Percentiles rank a stretch among this genome's conserved stretches.
phyloP scores from a whole-genome alignment of 2,888 invertebrate species.

The Diachrysia chrysitis region DNA sequence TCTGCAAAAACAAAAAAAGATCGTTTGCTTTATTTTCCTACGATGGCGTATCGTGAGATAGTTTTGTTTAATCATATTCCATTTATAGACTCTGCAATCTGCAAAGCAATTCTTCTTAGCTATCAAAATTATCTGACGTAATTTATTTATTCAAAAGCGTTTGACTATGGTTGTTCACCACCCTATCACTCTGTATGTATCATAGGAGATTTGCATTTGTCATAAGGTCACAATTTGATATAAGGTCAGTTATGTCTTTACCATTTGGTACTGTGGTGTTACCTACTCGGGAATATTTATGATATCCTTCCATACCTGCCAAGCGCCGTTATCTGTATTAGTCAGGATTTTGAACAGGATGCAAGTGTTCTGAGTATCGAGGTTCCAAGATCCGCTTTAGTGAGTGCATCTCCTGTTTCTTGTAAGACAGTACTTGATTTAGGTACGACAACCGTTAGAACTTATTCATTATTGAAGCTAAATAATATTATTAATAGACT shows the following conservation, averaged over 20 bases:
- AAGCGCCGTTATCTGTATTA: slow-evolving; percentile 26
- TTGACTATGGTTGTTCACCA: slow-evolving; percentile 13
- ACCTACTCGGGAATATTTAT: slow-evolving; percentile 40
- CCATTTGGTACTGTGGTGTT: slow-evolving; percentile 15
- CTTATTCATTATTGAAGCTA: neutral
- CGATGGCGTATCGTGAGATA: too few species aligned
- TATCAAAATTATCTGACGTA: neutral
- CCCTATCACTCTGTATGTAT: slow-evolving; percentile 46
- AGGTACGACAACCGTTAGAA: neutral
- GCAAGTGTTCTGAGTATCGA: neutral
- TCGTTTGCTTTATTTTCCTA: too few species aligned
- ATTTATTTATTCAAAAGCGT: neutral
- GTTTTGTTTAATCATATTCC: too few species aligned
- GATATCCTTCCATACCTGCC: slow-evolving; percentile 38
- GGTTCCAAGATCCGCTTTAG: neutral
- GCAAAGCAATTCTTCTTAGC: too few species aligned
- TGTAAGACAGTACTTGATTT: neutral
- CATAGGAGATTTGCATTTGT: slow-evolving; percentile 55
- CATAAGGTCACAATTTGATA: slow-evolving; percentile 60
- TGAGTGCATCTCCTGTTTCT: neutral
- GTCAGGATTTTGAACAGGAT: slow-evolving; percentile 13
- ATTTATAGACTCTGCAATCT: too few species aligned
- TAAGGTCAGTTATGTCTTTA: slow-evolving; percentile 53
- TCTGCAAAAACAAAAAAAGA: too few species aligned
- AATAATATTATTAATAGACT: too few species aligned